These are phyloP conservation scores for Myoxocephalus aenaeus DNA, from an alignment of 2,797 vertebrate genomes.

Conservation along the genomic window DNA sequence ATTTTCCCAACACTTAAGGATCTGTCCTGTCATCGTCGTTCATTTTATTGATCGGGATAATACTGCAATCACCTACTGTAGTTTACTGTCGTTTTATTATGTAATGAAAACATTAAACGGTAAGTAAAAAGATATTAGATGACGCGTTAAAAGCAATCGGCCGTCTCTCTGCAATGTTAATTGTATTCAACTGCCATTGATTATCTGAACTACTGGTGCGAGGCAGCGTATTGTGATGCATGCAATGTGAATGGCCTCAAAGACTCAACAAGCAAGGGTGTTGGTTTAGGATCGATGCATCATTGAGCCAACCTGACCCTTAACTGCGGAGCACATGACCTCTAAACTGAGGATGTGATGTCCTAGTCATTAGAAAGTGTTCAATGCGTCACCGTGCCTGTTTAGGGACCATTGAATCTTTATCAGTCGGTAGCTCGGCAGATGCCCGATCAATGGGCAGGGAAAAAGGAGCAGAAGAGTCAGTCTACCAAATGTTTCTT, in stretches of 20 bases:
- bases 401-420: constrained; percentile 37
- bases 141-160: constrained; percentile 15
- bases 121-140: constrained; percentile 8
- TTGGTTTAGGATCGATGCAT: constrained; percentile 43
- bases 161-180: constrained; percentile 26
- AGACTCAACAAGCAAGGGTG: constrained; percentile 13
- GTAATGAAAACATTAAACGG: constrained; percentile 4
- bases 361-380: constrained; percentile 38
- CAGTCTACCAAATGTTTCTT: constrained; percentile 10
- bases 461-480: background rate
- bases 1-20: constrained; percentile 21
- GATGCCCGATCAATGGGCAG: constrained; percentile 40
- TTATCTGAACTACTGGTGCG: constrained; percentile 14
- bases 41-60: constrained; percentile 46
- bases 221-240: background rate
- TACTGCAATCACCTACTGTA: background rate
- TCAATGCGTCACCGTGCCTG: constrained; percentile 30
- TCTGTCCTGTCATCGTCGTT: constrained; percentile 40
- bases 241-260: background rate
- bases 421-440: constrained; percentile 29
- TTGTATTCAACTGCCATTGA: constrained; percentile 37
- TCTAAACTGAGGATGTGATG: constrained; percentile 21
- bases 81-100: constrained; percentile 9
- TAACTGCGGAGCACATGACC: constrained; percentile 26
- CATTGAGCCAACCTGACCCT: constrained; percentile 33